Evolutionary conservation across 2,797 vertebrate genomes (phyloP), one percentile per base, ranked within the genome.

Genomic region (Thaleichthys pacificus): DNA sequence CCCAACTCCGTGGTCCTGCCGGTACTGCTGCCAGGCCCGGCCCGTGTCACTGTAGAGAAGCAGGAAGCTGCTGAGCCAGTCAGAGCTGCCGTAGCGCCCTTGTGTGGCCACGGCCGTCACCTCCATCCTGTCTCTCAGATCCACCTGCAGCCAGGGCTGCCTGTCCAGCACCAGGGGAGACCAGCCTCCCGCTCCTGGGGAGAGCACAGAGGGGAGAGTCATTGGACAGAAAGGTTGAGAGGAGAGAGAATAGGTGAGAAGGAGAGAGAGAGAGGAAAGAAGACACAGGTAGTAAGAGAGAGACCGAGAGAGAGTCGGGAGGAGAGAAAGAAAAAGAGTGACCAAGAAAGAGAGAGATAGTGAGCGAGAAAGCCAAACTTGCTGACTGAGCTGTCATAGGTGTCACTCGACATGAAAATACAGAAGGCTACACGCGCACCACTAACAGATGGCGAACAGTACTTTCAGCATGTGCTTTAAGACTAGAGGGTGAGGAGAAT

Each of bases 1-100:
- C 95, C 94, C 95, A n/a, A 96, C 79, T 9, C 87, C 87, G 72
- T 97, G 95, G 19, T 98, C 96, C 28, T 97, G 93, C 42, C 94
- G 87, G 88, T 97, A 96, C 75, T 95, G 95, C 62, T 91, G 97
- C 98, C 98, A 99, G 81, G 94, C 93, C 51, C 88, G 93, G 17
- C 96, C 97, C 0, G 95, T 97, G 90, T 99, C 98, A 1, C 98
- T 99, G 92, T 95, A 96, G 87, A 99, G 95, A 60, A 99, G 93
- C 1, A 84, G 89, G 61, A 95, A 99, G 69, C 92, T 92, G 17
- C 92, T 97, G 81, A 97, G 95, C 97, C 97, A 99, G 90, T 99
- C 97, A 24, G 93, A 95, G 89, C 96, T 98, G 72, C 95, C 94
- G 0, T 95, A 92, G 19, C 96, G 90, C 65, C 98, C 98, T 86